Evolutionary conservation across 2,113 vertebrate genomes (phyloP).

Genomic region (Cardinalis cardinalis): DNA sequence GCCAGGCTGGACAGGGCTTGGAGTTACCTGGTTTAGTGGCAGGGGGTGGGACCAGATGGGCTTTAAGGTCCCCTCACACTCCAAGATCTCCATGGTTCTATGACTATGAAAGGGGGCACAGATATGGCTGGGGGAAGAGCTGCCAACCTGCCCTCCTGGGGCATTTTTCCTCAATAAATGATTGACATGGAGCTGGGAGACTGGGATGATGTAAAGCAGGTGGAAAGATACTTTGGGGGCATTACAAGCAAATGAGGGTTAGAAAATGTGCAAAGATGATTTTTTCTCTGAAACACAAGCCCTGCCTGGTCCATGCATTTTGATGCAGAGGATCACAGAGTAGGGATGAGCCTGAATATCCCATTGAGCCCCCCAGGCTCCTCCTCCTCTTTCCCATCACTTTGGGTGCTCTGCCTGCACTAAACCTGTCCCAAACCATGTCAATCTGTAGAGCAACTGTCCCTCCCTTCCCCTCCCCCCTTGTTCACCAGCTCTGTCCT

Average conservation of each 20-base stretch:
- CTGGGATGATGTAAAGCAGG: neutral
- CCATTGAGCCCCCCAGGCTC: neutral
- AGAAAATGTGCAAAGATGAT: neutral
- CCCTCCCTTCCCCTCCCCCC: fast-evolving
- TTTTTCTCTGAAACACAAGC: neutral
- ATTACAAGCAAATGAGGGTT: neutral
- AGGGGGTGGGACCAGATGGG: neutral
- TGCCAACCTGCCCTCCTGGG: neutral
- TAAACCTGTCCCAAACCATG: neutral
- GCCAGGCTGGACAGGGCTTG: fast-evolving
- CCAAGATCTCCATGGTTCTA: neutral
- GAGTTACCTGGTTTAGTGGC: fast-evolving
- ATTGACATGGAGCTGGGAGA: neutral
- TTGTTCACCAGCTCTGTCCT: neutral
- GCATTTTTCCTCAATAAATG: neutral
- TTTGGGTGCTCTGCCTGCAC: neutral
- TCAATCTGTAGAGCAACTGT: neutral
- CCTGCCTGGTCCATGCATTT: fast-evolving
- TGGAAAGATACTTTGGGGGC: neutral
- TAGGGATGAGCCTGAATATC: neutral
- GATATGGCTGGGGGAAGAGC: neutral
- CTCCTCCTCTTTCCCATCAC: neutral
- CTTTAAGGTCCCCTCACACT: neutral
- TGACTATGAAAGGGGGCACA: neutral
- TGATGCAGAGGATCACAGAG: neutral